phyloP scores from a whole-genome alignment of 1,140 invertebrate genomes.

The Ephestia elutella region DNA sequence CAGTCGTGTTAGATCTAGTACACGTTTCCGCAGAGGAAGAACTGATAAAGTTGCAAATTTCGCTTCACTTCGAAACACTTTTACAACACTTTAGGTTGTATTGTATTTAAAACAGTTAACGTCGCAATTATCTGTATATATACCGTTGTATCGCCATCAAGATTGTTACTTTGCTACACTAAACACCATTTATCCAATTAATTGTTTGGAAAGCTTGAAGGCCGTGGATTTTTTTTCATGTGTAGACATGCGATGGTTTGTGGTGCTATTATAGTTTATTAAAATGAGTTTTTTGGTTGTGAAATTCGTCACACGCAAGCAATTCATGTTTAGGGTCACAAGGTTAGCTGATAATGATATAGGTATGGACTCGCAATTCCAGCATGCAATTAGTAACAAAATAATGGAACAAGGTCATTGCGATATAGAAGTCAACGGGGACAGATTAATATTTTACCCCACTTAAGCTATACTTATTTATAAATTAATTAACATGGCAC shows the following conservation, averaged over 20 bases:
- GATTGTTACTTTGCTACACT: not conserved
- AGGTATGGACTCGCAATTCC: not conserved
- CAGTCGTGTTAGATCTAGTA: slow-evolving; percentile 34
- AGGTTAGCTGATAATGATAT: not conserved
- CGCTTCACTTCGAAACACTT: slow-evolving; percentile 14
- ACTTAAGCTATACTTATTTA: no score
- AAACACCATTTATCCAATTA: slow-evolving; percentile 10
- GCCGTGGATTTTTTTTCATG: not conserved
- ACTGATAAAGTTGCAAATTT: slow-evolving; percentile 55
- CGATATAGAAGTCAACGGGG: no score
- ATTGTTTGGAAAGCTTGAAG: slow-evolving; percentile 27
- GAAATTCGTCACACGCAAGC: not conserved
- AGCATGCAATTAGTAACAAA: not conserved
- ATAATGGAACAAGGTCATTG: no score
- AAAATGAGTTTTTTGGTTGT: not conserved
- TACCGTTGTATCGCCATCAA: not conserved
- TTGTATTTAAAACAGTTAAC: slow-evolving; percentile 12
- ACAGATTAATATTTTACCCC: no score
- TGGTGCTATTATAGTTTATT: not conserved
- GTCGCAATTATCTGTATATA: not conserved
- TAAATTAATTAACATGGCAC: no score
- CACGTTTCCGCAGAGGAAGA: slow-evolving; percentile 47
- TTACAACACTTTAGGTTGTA: slow-evolving; percentile 6
- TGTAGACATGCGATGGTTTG: not conserved
- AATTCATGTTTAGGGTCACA: not conserved